Evolutionary conservation across 1,140 invertebrate genomes (phyloP), one percentile per base, ranked within the genome.

Genomic region (Varroa destructor): DNA sequence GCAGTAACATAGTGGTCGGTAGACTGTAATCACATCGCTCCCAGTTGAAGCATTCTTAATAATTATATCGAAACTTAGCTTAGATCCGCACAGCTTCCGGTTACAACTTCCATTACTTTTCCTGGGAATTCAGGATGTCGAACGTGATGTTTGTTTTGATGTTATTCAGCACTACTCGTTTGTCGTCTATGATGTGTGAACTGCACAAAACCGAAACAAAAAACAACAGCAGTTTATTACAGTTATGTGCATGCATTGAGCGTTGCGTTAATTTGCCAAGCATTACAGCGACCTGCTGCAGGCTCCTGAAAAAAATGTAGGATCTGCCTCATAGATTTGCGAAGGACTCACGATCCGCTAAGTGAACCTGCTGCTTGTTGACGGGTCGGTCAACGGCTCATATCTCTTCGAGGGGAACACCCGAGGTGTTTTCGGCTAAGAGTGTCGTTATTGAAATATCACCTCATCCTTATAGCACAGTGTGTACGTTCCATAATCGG

Each of bases 341-440:
- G 25, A 58, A n/a, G 10, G 4, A 42, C 57, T 67, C 36, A 67
- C 61, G 12, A 3, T 67, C 61, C 40, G 37, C 61, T 5, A 67
- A 37, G 46, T 67, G 61, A 8, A 67, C 40, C 40, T 67, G 12
- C 46, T 67, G 61, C 61, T 67, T 67, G 61, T 36, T 67, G 37
- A 67, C 12, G 40, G 1, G 61, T 67, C 40, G 61, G 37, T 67
- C 61, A 40, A 67, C 61, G 2, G 61, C 61, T 67, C 40, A 12
- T 14, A 67, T 12, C 10, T 67, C 14, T 2, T 37, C 61, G 46
- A 67, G 61, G n/a, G 61, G 72, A 8, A 10, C 42, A 6, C 46
- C 46, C 46, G 46, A 51, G 3, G 46, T 51, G 8, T 51, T 51
- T 51, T 51, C 46, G 46, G 46, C 46, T 51, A 8, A 8, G 8